These are phyloP conservation scores for Lathamus discolor DNA, from an alignment of 2,113 vertebrate genomes.

Conservation along the genomic window DNA sequence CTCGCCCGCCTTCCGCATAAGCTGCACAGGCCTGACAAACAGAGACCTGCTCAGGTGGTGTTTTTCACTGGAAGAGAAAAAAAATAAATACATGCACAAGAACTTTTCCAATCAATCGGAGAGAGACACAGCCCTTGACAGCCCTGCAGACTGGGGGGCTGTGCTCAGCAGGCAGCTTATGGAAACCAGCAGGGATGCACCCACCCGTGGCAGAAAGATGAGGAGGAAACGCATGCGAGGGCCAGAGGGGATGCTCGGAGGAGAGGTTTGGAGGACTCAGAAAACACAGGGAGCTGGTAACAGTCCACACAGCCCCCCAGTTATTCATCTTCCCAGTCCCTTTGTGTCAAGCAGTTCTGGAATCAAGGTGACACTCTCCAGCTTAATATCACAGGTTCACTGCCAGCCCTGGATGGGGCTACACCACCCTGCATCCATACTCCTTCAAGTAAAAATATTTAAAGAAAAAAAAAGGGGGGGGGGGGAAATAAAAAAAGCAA, in stretches of 20 bases:
- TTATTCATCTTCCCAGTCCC: background rate
- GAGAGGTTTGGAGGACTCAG: background rate
- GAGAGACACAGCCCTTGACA: slow-evolving; percentile 35
- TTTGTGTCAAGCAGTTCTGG: background rate
- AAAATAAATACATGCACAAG: background rate
- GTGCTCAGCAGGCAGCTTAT: background rate
- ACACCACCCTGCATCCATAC: fast-evolving
- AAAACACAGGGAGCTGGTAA: background rate
- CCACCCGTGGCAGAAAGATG: background rate
- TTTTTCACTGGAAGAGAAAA: background rate
- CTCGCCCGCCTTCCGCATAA: background rate
- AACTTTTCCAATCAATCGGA: slow-evolving; percentile 56
- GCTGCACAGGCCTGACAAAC: fast-evolving
- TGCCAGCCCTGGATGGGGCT: fast-evolving
- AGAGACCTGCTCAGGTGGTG: slow-evolving; percentile 40
- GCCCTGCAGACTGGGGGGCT: background rate
- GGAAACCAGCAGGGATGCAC: background rate
- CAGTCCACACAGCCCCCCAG: fast-evolving
- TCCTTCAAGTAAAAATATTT: background rate
- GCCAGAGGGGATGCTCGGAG: background rate
- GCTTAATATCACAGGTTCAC: background rate
- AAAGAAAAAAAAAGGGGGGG: fast-evolving
- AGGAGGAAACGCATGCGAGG: fast-evolving
- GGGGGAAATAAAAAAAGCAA: background rate
- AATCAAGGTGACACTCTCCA: background rate